Evolutionary conservation across 2,888 invertebrate genomes (phyloP), one percentile per base, ranked within the genome.

Genomic region (Abrostola tripartita): DNA sequence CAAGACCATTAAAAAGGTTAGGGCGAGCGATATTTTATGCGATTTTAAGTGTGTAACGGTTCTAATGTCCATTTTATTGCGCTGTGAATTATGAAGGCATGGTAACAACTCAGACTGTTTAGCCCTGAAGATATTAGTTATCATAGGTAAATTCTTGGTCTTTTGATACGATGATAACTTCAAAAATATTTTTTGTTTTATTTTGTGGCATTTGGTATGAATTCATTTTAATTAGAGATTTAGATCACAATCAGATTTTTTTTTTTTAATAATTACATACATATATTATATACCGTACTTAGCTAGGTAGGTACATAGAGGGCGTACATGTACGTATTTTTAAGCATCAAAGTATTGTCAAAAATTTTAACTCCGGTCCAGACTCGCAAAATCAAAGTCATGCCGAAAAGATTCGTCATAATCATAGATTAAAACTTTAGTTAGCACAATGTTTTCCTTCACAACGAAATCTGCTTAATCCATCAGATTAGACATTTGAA

Each of bases 11-110:
- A 94, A 93, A 93, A 93, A 91, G 90, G 92, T 92, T 88, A 88
- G 93, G 90, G 92, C 82, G 85, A 82, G 87, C 87, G 87, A 87
- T 93, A 89, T 92, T 94, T 94, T 94, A 94, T 93, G 93, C 86
- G 92, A 90, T 93, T 94, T 94, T 94, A 94, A 94, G 93, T 93
- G 91, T 92, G 88, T 91, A 89, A 89, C 90, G 82, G 86, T 84
- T 89, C 86, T 92, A 90, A 92, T 91, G 91, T 90, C 85, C 84
- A 81, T 89, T 90, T 87, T 91, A 89, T 90, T 88, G 84, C 86
- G 72, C 83, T 82, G 82, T 86, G 87, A 88, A 88, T 87, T 88
- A 87, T 85, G 84, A 80, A 79, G 81, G 81, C 79, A 81, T 61
- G 60, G 65, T 68, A 70, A 65, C 58, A 65, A 64, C 14, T 47